These are phyloP conservation scores for Laupala kohalensis DNA, from an alignment of 1,140 invertebrate genomes.

Conservation along the genomic window DNA sequence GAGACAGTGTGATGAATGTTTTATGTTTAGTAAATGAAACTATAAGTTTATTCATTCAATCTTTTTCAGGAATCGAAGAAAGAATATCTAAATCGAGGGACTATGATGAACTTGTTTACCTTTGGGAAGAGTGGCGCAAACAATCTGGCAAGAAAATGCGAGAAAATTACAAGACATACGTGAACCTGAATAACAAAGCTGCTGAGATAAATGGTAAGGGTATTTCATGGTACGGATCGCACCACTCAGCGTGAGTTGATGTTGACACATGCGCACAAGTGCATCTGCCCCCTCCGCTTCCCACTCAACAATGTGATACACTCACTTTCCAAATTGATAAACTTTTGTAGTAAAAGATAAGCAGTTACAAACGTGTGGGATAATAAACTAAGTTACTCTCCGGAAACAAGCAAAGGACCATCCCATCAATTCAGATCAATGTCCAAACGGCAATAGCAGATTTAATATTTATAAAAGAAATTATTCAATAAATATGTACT, in stretches of 20 bases:
- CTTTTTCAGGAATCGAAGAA: constrained; percentile 20
- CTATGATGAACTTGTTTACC: constrained; percentile 36
- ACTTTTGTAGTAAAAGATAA: neutral
- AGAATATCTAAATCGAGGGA: constrained; percentile 27
- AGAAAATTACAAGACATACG: constrained; percentile 41
- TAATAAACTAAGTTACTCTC: no score
- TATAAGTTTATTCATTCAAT: neutral
- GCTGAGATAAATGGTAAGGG: constrained; percentile 35
- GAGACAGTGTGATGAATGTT: no score
- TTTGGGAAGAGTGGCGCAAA: constrained; percentile 48
- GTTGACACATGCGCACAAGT: neutral
- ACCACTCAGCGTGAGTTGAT: no score
- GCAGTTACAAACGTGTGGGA: no score
- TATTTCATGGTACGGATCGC: no score
- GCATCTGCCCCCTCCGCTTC: neutral
- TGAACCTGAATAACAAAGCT: constrained; percentile 45
- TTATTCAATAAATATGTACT: no score
- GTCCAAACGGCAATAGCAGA: no score
- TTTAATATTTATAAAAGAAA: no score
- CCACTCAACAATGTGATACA: neutral
- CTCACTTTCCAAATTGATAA: neutral
- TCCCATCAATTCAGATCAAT: no score
- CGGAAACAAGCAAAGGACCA: no score
- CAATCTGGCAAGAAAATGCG: constrained; percentile 42
- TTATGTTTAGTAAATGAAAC: neutral